Conservation (phyloP, 2,113 vertebrate species). For the Apistogramma diplotaenia region DNA sequence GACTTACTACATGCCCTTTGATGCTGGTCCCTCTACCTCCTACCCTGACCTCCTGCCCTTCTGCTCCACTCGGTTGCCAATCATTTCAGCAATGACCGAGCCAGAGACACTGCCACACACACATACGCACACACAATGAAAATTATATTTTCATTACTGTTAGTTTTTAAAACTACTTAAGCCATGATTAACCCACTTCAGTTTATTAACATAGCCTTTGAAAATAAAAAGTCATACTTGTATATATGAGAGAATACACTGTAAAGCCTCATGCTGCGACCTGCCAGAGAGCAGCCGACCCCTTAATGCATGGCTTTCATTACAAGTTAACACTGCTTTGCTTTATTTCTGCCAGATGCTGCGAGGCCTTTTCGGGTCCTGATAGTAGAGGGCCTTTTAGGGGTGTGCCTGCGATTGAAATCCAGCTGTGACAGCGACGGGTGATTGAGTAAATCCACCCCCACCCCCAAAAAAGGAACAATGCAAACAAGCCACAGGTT, state of each 20-base stretch:
- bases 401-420: slow-evolving; percentile 57
- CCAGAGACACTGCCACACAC: neutral
- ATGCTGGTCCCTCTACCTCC: slow-evolving; percentile 4
- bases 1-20: slow-evolving; percentile 26
- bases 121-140: neutral
- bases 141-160: neutral
- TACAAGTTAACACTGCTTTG: slow-evolving; percentile 37
- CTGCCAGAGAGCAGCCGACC: neutral
- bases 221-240: neutral
- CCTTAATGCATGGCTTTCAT: slow-evolving; percentile 60
- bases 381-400: neutral
- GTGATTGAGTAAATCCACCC: slow-evolving; percentile 70
- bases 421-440: slow-evolving; percentile 66
- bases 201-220: neutral
- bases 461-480: slow-evolving; percentile 57
- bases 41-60: slow-evolving; percentile 28
- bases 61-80: slow-evolving; percentile 30
- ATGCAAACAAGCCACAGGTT: slow-evolving; percentile 62
- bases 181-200: neutral
- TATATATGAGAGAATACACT: neutral
- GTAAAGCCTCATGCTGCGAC: neutral
- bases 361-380: neutral
- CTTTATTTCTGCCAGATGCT: slow-evolving; percentile 65
- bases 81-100: slow-evolving; percentile 12
- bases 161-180: neutral